A percentile compares a stretch with the other conserved stretches of the same genome.
phyloP scores from a whole-genome alignment of 37 sponge, comb jelly and placozoan genomes.

The Petrosia ficiformis region DNA sequence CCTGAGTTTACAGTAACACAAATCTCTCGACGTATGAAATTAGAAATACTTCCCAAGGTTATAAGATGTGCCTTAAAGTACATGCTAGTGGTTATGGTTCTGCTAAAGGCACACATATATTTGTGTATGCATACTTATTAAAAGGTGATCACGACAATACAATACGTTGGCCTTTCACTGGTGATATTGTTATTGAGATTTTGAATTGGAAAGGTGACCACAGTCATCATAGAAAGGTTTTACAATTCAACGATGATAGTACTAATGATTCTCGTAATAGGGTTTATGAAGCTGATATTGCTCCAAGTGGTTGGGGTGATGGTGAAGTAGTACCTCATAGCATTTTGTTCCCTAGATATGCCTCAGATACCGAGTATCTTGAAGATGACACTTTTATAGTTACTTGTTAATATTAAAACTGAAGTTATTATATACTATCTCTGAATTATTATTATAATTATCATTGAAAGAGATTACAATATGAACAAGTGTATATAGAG shows the following conservation, averaged over 20 bases:
- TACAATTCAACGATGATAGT: neutral
- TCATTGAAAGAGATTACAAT: too few relatives aligned
- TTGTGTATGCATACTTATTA: slow-evolving; percentile 72
- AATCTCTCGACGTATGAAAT: neutral
- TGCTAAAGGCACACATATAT: slow-evolving; percentile 65
- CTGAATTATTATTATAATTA: too few relatives aligned
- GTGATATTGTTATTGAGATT: slow-evolving; percentile 1
- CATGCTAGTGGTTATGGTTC: slow-evolving; percentile 81
- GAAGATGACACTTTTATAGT: too few relatives aligned
- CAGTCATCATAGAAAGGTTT: neutral
- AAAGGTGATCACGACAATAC: slow-evolving; percentile 1
- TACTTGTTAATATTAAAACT: too few relatives aligned
- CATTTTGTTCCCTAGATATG: neutral
- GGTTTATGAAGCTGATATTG: neutral
- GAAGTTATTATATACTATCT: too few relatives aligned
- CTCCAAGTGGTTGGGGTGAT: neutral
- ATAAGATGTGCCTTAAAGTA: slow-evolving; percentile 78
- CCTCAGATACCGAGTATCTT: slow-evolving; percentile 5
- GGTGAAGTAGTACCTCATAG: neutral
- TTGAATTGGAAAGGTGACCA: slow-evolving; percentile 2
- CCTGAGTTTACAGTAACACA: neutral
- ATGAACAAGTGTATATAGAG: too few relatives aligned
- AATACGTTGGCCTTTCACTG: neutral
- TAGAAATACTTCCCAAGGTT: slow-evolving; percentile 53
- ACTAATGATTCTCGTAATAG: neutral